Percentiles rank a stretch among this genome's conserved stretches.
Conservation (phyloP, 2,888 invertebrate genomes). For the Chelonus formosanus region DNA sequence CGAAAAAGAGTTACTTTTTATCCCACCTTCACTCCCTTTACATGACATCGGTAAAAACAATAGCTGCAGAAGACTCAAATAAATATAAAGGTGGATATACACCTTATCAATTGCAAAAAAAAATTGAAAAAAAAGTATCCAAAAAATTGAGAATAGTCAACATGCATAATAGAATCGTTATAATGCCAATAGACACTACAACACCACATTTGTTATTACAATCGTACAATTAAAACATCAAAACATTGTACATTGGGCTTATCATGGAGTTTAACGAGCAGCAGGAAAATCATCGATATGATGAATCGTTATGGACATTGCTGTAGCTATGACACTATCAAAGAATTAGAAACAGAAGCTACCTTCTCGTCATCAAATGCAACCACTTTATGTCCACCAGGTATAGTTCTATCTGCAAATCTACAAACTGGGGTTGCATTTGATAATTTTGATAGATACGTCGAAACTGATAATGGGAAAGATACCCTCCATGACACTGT, state of each 20-base stretch:
- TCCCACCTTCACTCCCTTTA: too few species aligned
- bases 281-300: constrained; percentile 48
- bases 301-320: constrained; percentile 53
- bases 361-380: constrained; percentile 42
- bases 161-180: too few species aligned
- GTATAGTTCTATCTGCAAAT: constrained; percentile 26
- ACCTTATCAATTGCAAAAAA: too few species aligned
- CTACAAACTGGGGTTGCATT: constrained; percentile 39
- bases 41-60: too few species aligned
- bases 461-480: constrained; percentile 43
- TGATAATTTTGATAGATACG: constrained; percentile 45
- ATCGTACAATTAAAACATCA: constrained; percentile 41
- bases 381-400: constrained; percentile 38
- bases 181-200: too few species aligned
- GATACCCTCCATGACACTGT: constrained; percentile 44
- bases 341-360: constrained; percentile 53
- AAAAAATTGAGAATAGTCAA: too few species aligned
- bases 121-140: too few species aligned
- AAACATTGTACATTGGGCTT: constrained; percentile 51
- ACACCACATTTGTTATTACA: too few species aligned
- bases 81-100: too few species aligned
- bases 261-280: constrained; percentile 47
- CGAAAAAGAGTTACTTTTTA: too few species aligned
- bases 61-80: too few species aligned
- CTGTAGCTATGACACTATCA: constrained; percentile 46